Conservation (phyloP, 2,888 invertebrate genomes). For the Adelognathus sp. region DNA sequence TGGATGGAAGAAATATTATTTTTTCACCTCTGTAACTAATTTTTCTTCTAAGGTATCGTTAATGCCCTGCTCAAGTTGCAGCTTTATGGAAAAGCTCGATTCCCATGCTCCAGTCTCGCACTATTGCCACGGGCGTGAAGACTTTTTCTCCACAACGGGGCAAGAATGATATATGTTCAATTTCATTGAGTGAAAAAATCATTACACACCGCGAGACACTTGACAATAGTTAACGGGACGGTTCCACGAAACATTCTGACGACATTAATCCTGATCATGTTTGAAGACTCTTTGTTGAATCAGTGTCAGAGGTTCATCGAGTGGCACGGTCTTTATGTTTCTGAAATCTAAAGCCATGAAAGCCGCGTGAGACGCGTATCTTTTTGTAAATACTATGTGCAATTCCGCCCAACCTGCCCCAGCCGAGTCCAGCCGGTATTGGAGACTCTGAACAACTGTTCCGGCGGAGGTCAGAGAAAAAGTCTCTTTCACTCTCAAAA, state of each 20-base stretch:
- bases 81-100: not conserved
- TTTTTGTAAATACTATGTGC: too few relatives aligned
- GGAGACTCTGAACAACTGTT: too few relatives aligned
- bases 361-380: too few relatives aligned
- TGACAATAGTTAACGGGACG: not conserved
- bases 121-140: not conserved
- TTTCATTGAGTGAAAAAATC: not conserved
- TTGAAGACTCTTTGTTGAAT: not conserved
- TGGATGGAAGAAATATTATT: not conserved
- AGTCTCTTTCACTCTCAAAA: too few relatives aligned
- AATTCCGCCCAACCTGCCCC: too few relatives aligned
- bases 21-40: not conserved
- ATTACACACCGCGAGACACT: not conserved
- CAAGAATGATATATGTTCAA: not conserved
- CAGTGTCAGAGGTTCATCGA: not conserved
- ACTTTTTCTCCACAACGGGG: not conserved
- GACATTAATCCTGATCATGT: not conserved
- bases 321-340: not conserved
- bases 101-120: not conserved
- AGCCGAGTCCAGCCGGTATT: too few relatives aligned
- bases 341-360: too few relatives aligned
- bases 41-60: not conserved
- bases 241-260: not conserved
- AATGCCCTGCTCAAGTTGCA: not conserved
- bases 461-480: too few relatives aligned